Evolutionary conservation across 2,113 vertebrate genomes (phyloP).

Genomic region (Tyto alba): DNA sequence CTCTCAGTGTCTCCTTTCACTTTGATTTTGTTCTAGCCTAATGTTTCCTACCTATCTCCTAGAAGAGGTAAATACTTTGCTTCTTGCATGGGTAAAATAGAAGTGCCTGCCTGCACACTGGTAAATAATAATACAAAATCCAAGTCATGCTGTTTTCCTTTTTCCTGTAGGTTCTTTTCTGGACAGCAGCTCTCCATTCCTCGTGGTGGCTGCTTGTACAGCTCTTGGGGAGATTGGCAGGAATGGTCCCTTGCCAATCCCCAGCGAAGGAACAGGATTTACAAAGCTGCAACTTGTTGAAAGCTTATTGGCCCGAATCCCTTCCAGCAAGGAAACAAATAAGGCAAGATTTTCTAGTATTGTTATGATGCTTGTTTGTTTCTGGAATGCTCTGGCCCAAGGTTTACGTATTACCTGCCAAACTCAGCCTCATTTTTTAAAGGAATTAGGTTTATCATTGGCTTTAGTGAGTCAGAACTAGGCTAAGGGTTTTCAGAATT

Average conservation of each 20-base stretch:
- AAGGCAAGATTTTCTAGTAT: constrained; percentile 74
- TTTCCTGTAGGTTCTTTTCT: constrained; percentile 83
- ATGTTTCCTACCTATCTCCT: neutral
- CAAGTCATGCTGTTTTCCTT: neutral
- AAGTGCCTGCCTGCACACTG: neutral
- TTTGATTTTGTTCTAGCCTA: neutral
- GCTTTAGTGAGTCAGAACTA: neutral
- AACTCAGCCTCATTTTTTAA: neutral
- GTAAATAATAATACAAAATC: neutral
- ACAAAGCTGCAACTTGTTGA: constrained; percentile 88
- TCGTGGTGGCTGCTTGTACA: constrained; percentile 87
- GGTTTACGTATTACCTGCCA: neutral
- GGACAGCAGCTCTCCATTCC: constrained; percentile 82
- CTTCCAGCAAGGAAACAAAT: constrained; percentile 91
- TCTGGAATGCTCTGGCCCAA: neutral
- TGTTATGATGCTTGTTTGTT: neutral
- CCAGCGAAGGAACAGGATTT: constrained; percentile 85
- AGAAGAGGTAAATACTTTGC: neutral
- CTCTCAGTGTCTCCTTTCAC: neutral
- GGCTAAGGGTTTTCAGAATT: neutral
- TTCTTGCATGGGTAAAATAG: neutral
- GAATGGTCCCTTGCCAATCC: constrained; percentile 86
- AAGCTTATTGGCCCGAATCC: constrained; percentile 87
- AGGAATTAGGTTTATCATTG: neutral
- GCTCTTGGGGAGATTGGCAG: constrained; percentile 93